Evolutionary conservation across 2,888 invertebrate genomes (phyloP).

Genomic region (Tinea trinotella): DNA sequence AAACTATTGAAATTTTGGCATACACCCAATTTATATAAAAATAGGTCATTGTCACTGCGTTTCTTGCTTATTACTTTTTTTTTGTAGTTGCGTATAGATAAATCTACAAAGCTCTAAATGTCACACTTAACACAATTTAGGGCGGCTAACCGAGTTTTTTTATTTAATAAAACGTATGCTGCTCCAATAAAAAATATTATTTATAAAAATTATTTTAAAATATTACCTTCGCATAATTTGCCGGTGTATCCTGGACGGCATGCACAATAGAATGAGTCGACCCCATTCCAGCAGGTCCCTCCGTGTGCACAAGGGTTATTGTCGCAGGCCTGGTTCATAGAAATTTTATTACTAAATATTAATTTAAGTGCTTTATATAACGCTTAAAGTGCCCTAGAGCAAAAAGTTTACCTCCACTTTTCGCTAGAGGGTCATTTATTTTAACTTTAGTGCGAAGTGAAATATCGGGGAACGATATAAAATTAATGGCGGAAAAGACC

Average conservation of each 20-base stretch:
- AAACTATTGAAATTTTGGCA: slow-evolving; percentile 3
- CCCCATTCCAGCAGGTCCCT: slow-evolving; percentile 83
- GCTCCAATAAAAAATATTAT: neutral
- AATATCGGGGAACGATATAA: neutral
- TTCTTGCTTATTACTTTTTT: neutral
- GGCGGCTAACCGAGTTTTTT: neutral
- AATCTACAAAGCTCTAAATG: slow-evolving; percentile 2
- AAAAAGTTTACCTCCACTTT: neutral
- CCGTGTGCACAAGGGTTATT: slow-evolving; percentile 83
- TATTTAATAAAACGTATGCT: neutral
- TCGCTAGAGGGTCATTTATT: neutral
- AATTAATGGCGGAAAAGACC: too few relatives aligned
- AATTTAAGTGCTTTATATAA: neutral
- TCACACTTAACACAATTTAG: slow-evolving; percentile 10
- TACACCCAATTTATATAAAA: neutral
- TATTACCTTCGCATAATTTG: slow-evolving; percentile 82
- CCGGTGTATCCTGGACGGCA: slow-evolving; percentile 87
- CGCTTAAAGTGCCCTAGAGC: neutral
- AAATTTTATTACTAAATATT: neutral
- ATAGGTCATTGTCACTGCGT: slow-evolving; percentile 10
- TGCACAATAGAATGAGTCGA: slow-evolving; percentile 83
- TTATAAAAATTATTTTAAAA: neutral
- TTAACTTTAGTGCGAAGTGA: neutral
- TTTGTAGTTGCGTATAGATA: neutral
- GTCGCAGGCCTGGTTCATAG: slow-evolving; percentile 74